These are phyloP conservation scores for Malurus leucopterus DNA, from an alignment of 2,797 vertebrate species.

Conservation along the genomic window DNA sequence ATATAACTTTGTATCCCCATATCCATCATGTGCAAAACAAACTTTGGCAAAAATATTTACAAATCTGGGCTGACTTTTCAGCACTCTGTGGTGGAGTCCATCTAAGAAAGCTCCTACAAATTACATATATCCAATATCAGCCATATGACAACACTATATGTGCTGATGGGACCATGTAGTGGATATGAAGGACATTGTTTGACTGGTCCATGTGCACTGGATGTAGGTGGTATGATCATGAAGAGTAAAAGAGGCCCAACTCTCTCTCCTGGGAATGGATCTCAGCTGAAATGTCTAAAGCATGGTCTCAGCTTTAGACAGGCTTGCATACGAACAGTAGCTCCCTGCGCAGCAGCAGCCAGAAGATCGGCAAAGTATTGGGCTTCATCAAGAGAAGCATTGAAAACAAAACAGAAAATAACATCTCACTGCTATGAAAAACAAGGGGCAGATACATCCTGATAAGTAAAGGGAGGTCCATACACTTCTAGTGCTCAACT, in stretches of 20 bases:
- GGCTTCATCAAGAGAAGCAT: background rate
- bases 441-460: rapidly evolving
- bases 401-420: background rate
- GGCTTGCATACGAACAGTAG: background rate
- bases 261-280: background rate
- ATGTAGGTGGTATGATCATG: background rate
- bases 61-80: background rate
- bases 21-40: background rate
- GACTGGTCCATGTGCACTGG: background rate
- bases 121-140: background rate
- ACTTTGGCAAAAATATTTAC: background rate
- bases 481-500: background rate
- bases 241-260: background rate
- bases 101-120: background rate
- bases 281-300: background rate
- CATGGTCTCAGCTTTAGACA: background rate
- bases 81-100: background rate
- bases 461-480: background rate
- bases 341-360: background rate
- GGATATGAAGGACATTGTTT: background rate
- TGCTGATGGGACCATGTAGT: background rate
- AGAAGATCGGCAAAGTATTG: background rate
- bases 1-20: background rate
- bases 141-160: background rate
- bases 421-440: background rate